Conservation (phyloP, 2,888 invertebrate genomes). For the Zaprionus bogoriensis region DNA sequence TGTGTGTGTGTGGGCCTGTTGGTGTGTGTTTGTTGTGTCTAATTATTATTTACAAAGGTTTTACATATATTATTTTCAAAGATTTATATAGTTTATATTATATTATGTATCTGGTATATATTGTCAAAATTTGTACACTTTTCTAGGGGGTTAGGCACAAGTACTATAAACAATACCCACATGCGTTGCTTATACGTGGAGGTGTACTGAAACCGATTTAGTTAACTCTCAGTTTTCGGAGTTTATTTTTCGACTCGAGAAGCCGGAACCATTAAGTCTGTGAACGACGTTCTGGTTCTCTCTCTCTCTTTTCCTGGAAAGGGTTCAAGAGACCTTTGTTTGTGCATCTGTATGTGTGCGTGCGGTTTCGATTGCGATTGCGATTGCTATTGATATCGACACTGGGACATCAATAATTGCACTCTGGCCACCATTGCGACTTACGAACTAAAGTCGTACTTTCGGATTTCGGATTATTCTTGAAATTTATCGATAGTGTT, state of each 20-base stretch:
- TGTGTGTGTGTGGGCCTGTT: conserved; percentile 7
- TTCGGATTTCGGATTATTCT: conserved; percentile 7
- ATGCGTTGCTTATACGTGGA: conserved; percentile 29
- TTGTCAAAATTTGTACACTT: conserved; percentile 1
- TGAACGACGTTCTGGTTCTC: neutral
- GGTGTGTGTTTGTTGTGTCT: conserved; percentile 24
- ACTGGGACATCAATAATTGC: conserved; percentile 1
- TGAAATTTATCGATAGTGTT: conserved; percentile 3
- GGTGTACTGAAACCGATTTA: neutral
- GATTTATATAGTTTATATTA: neutral
- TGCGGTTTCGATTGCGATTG: neutral
- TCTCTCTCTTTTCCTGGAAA: neutral
- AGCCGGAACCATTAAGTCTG: neutral
- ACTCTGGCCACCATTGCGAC: conserved; percentile 22
- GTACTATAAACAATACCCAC: conserved; percentile 20
- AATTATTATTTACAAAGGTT: conserved; percentile 50
- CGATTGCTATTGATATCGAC: conserved; percentile 19
- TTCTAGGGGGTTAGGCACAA: conserved; percentile 30
- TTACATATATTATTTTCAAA: neutral
- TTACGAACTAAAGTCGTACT: conserved; percentile 38
- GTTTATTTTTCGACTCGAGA: neutral
- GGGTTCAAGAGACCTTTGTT: neutral
- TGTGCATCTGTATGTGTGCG: neutral
- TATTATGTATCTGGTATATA: neutral
- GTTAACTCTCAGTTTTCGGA: neutral